phyloP scores from a whole-genome alignment of 2,113 vertebrate genomes.

The Uropsilus gracilis region DNA sequence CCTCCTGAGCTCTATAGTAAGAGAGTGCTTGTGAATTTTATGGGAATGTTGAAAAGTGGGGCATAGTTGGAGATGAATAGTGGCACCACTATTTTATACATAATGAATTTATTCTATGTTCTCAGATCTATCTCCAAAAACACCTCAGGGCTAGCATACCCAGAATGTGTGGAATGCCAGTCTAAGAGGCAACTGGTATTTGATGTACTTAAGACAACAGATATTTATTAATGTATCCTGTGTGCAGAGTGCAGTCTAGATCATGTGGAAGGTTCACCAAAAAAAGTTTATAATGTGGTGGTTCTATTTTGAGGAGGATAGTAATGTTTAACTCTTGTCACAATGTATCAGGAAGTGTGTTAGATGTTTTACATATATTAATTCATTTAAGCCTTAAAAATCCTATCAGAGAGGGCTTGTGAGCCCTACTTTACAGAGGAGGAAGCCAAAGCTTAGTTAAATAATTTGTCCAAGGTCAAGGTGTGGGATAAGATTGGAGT shows the following conservation, averaged over 20 bases:
- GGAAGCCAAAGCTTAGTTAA: conserved; percentile 29
- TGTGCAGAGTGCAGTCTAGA: neutral
- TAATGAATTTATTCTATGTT: conserved; percentile 8
- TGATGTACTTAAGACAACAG: conserved; percentile 39
- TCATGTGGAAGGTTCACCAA: neutral
- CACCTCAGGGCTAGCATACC: neutral
- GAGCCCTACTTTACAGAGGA: conserved; percentile 37
- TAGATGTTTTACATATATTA: neutral
- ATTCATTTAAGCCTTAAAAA: conserved; percentile 42
- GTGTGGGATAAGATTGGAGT: neutral
- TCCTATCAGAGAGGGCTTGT: conserved; percentile 29
- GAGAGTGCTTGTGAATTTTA: neutral
- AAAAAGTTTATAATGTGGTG: conserved; percentile 14
- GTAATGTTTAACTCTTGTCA: conserved; percentile 1
- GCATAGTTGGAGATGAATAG: conserved; percentile 33
- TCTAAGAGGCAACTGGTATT: conserved; percentile 41
- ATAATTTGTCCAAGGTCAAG: conserved; percentile 1
- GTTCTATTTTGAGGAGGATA: neutral
- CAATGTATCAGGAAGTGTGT: neutral
- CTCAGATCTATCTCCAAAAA: neutral
- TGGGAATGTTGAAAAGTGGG: conserved; percentile 12
- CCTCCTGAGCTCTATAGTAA: neutral
- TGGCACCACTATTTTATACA: neutral
- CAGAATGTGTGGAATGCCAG: conserved; percentile 43
- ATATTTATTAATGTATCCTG: conserved; percentile 32